Conservation (phyloP, 2,888 invertebrate genomes). For the Drosophila picticornis region DNA sequence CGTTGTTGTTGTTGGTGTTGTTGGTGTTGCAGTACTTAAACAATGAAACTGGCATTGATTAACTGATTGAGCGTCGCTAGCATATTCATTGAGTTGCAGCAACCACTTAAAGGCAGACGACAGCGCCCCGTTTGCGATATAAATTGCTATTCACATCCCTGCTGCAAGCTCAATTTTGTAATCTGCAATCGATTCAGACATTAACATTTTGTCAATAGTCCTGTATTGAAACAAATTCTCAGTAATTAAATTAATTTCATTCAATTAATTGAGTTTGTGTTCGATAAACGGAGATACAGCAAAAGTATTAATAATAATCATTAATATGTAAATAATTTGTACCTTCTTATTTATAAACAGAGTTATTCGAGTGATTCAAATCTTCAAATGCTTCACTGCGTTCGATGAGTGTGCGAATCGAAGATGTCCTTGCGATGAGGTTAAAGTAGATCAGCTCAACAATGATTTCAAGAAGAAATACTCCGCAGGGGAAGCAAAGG, state of each 20-base stretch:
- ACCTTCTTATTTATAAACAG: accelerated
- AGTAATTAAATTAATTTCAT: neutral
- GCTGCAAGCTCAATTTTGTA: neutral
- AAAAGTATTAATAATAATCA: neutral
- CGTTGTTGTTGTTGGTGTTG: neutral
- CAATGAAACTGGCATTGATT: slow-evolving; percentile 9
- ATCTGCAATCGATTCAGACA: neutral
- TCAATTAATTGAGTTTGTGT: neutral
- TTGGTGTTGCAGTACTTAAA: slow-evolving; percentile 1
- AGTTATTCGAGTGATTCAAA: neutral
- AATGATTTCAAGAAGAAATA: too few relatives aligned
- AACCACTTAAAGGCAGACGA: slow-evolving; percentile 6
- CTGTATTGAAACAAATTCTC: neutral
- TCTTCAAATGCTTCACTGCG: too few relatives aligned
- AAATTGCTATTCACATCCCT: neutral
- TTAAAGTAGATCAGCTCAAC: too few relatives aligned
- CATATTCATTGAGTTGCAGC: slow-evolving; percentile 12
- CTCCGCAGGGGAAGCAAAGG: neutral
- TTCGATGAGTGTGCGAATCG: too few relatives aligned
- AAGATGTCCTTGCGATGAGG: too few relatives aligned
- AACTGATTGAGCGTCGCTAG: slow-evolving; percentile 17
- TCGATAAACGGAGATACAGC: neutral
- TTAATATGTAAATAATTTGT: too few relatives aligned
- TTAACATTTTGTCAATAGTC: neutral
- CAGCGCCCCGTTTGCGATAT: neutral